These are phyloP conservation scores for Tiphia femorata DNA, from an alignment of 2,888 invertebrate species.

Conservation along the genomic window DNA sequence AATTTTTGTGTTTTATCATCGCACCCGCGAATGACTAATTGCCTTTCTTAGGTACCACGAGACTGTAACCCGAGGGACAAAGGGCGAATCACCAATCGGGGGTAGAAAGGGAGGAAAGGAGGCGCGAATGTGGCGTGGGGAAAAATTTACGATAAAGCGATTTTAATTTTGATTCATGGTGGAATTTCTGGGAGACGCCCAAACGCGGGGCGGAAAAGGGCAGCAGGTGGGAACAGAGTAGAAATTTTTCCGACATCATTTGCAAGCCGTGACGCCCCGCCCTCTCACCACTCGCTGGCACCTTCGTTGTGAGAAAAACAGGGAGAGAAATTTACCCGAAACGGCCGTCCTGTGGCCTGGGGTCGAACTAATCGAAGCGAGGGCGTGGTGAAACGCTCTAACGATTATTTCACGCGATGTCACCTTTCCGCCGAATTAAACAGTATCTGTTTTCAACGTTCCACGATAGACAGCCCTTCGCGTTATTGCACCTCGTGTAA, in stretches of 20 bases:
- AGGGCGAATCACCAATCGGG: conserved; percentile 15
- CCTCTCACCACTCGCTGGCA: too few species aligned
- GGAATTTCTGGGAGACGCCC: conserved; percentile 29
- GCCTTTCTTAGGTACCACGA: conserved; percentile 55
- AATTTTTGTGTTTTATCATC: conserved; percentile 55
- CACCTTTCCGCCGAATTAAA: too few species aligned
- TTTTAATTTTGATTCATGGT: conserved; percentile 62
- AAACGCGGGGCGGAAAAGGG: not conserved
- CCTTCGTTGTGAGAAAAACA: too few species aligned
- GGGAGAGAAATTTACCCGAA: too few species aligned
- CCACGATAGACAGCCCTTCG: too few species aligned
- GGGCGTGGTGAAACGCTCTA: too few species aligned
- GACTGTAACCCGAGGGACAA: conserved; percentile 26
- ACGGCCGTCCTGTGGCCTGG: too few species aligned
- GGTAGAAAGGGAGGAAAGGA: conserved; percentile 9
- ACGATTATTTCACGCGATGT: too few species aligned
- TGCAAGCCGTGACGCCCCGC: too few species aligned
- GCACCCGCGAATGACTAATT: conserved; percentile 54
- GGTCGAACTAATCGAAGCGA: too few species aligned
- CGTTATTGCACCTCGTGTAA: too few species aligned
- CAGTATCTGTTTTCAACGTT: too few species aligned
- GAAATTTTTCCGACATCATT: conserved; percentile 17
- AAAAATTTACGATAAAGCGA: conserved; percentile 55
- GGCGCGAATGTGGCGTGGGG: conserved; percentile 16
- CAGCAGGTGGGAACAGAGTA: not conserved